Percentiles rank a stretch among this genome's conserved stretches.
These are phyloP conservation scores for Balaeniceps rex DNA, from an alignment of 2,113 vertebrate genomes.

Conservation along the genomic window DNA sequence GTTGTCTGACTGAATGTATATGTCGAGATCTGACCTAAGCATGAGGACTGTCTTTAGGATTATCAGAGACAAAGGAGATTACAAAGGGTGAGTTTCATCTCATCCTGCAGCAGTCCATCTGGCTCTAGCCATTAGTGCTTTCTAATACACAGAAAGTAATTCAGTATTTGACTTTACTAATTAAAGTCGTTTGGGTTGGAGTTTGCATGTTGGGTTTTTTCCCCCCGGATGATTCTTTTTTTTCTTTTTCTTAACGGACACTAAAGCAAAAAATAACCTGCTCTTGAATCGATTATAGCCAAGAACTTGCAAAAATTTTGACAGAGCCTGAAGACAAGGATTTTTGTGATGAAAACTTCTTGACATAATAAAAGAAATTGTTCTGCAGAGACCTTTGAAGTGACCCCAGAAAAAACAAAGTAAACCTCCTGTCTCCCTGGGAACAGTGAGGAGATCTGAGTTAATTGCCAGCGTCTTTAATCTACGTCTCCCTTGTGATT, in stretches of 20 bases:
- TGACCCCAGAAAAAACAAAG: background rate
- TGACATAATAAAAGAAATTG: background rate
- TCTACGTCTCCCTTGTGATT: slow-evolving; percentile 1
- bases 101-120: background rate
- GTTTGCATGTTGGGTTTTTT: background rate
- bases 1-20: background rate
- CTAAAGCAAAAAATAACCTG: background rate
- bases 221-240: background rate
- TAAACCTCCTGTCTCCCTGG: background rate
- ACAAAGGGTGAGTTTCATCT: background rate
- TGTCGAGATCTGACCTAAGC: background rate
- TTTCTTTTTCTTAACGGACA: background rate
- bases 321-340: background rate
- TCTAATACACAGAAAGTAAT: background rate
- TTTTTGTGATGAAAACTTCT: slow-evolving; percentile 23
- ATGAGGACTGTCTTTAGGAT: background rate
- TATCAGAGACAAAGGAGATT: background rate
- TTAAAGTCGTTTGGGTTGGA: background rate
- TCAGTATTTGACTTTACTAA: background rate
- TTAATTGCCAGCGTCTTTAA: slow-evolving; percentile 15
- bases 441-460: slow-evolving; percentile 8
- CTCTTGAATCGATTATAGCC: background rate
- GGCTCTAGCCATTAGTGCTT: background rate
- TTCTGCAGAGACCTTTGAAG: background rate
- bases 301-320: slow-evolving; percentile 6